Percentiles rank a stretch among this genome's conserved stretches.
These are phyloP conservation scores for Sarcoramphus papa DNA, from an alignment of 2,797 vertebrate species.

Conservation along the genomic window DNA sequence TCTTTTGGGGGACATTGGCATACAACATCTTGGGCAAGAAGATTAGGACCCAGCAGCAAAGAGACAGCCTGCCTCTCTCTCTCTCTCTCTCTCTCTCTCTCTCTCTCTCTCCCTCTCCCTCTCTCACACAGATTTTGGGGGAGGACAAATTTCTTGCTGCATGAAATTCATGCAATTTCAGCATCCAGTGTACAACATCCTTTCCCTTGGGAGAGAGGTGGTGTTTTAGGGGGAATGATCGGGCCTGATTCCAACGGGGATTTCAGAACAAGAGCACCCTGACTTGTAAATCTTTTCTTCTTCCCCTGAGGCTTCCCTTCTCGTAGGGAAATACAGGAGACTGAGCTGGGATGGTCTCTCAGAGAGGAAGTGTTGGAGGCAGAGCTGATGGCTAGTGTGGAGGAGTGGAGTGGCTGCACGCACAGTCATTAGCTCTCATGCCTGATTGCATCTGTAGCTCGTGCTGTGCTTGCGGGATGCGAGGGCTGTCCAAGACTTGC, in stretches of 20 bases:
- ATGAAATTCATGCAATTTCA: neutral
- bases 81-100: neutral
- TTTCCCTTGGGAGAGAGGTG: neutral
- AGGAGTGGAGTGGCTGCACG: neutral
- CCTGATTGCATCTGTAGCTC: neutral
- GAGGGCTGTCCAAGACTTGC: neutral
- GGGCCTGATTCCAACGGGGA: neutral
- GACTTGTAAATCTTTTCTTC: neutral
- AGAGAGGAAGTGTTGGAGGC: neutral
- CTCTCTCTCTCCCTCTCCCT: neutral
- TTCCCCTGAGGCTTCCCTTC: neutral
- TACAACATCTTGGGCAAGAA: neutral
- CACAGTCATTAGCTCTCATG: neutral
- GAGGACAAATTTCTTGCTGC: neutral
- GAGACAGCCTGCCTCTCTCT: neutral
- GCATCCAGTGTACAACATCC: neutral
- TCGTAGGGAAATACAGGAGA: neutral
- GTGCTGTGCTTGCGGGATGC: neutral
- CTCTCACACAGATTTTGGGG: neutral
- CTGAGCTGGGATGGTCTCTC: neutral
- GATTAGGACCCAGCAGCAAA: neutral
- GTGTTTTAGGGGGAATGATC: neutral
- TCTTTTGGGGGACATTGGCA: neutral
- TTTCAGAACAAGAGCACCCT: neutral
- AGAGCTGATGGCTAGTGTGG: slow-evolving; percentile 39